Conservation (phyloP, 2,797 vertebrate species). For the Gephyroberyx darwinii region DNA sequence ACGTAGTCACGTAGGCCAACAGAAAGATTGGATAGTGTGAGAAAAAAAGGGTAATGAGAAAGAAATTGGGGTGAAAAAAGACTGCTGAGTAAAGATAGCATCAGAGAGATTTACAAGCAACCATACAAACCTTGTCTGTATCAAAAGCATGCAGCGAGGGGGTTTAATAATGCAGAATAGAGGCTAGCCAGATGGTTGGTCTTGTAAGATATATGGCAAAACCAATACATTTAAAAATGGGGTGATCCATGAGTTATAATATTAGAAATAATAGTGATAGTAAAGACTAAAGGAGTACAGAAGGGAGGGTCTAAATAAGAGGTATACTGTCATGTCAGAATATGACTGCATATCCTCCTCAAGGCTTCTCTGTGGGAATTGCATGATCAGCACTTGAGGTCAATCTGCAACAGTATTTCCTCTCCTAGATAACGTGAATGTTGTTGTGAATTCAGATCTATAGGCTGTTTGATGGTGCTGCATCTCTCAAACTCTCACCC, state of each 20-base stretch:
- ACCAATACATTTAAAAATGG: neutral
- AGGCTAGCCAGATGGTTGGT: neutral
- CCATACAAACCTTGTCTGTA: neutral
- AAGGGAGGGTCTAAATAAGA: slow-evolving; percentile 16
- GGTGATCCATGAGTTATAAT: neutral
- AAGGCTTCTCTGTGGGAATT: slow-evolving; percentile 25
- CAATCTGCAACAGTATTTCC: slow-evolving; percentile 15
- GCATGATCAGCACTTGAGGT: slow-evolving; percentile 54
- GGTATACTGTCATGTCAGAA: slow-evolving; percentile 15
- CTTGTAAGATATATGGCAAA: neutral
- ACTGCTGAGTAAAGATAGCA: too few relatives aligned
- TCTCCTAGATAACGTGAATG: slow-evolving; percentile 1
- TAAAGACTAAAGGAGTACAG: neutral
- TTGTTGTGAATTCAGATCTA: slow-evolving; percentile 19
- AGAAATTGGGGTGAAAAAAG: neutral
- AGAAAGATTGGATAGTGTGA: slow-evolving; percentile 13
- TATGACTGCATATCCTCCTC: slow-evolving; percentile 40
- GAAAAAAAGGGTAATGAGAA: neutral
- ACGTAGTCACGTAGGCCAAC: neutral
- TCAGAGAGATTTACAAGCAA: neutral
- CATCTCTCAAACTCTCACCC: slow-evolving; percentile 66
- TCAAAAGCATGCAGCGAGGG: too few relatives aligned
- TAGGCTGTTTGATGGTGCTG: slow-evolving; percentile 23
- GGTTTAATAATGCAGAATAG: neutral
- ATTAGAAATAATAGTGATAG: slow-evolving; percentile 18